Base-by-base conservation (phyloP, 2,888 invertebrate species). In the Eudasyphora cyanicolor region DNA sequence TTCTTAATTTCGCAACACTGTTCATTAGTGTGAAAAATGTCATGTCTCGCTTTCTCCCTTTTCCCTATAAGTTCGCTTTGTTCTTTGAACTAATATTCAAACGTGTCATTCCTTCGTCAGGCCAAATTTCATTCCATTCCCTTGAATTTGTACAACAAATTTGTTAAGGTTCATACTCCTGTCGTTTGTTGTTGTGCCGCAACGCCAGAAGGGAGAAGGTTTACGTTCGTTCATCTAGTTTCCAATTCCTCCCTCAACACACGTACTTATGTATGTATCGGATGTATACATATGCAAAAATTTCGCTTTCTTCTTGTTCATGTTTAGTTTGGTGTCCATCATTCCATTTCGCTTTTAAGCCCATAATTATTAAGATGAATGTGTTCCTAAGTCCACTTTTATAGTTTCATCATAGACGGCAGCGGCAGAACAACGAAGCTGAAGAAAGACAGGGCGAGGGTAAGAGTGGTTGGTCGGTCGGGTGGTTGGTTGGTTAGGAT, bases 281-380 rank as follows among this genome's bases (percentile, higher is more conserved):
- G n/a, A n/a, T n/a, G n/a, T n/a, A 3, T 24, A 42, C 32, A 60
- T 80, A 79, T 79, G 79, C 79, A 79, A 75, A 79, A 79, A 19
- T 35, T 4, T 57, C 27, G 12, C 19, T 14, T 45, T 24, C 64
- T 21, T 45, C 42, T 42, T 32, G 24, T 57, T n/a, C 38, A 14
- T n/a, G 35, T 45, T 29, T 5, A 51, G 32, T 35, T 32, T 64
- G 45, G 14, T 78, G 62, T 49, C 67, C 69, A 75, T 70, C 75
- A 70, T 80, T 80, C 21, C 51, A 70, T 38, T 67, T 67, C 5
- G 35, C 60, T 27, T 70, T 70, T 80, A 75, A 70, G 69, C 62
- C 62, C 27, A 19, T 76, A 75, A 75, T 75, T 76, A 80, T 80
- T 80, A 76, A 80, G 70, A 70, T 60, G 70, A 76, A 80, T 80